These are phyloP conservation scores for Tenthredo distinguenda DNA, from an alignment of 2,888 invertebrate genomes.

Conservation along the genomic window DNA sequence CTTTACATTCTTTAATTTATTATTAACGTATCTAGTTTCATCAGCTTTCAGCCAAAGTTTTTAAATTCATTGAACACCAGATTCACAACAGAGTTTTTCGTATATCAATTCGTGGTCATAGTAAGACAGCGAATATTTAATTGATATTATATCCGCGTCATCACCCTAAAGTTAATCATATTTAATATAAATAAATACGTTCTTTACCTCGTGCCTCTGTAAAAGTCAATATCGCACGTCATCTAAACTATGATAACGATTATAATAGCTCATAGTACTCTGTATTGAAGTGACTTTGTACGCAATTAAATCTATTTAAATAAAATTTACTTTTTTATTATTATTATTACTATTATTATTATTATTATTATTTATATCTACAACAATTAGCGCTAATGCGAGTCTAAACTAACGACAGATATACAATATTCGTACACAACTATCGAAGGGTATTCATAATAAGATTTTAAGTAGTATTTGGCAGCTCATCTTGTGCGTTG, in stretches of 20 bases:
- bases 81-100: neutral
- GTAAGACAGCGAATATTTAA: neutral
- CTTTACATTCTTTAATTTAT: neutral
- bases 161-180: neutral
- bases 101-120: neutral
- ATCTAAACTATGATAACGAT: neutral
- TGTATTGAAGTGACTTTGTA: conserved; percentile 40
- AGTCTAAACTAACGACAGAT: conserved; percentile 11
- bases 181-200: conserved; percentile 43
- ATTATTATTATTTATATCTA: conserved; percentile 56
- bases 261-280: conserved; percentile 5
- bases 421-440: conserved; percentile 16
- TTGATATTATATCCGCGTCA: conserved; percentile 8
- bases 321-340: conserved; percentile 66
- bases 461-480: conserved; percentile 62
- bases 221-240: neutral
- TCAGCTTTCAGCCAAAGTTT: conserved; percentile 7
- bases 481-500: conserved; percentile 69
- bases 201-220: conserved; percentile 19
- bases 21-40: neutral
- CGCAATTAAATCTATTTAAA: conserved; percentile 60
- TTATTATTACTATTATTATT: conserved; percentile 58
- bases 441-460: neutral
- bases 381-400: conserved; percentile 54
- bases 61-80: conserved; percentile 20